Percentiles rank a stretch among this genome's conserved stretches.
These are phyloP conservation scores for Ammodytes marinus DNA, from an alignment of 2,113 vertebrate species.

Conservation along the genomic window DNA sequence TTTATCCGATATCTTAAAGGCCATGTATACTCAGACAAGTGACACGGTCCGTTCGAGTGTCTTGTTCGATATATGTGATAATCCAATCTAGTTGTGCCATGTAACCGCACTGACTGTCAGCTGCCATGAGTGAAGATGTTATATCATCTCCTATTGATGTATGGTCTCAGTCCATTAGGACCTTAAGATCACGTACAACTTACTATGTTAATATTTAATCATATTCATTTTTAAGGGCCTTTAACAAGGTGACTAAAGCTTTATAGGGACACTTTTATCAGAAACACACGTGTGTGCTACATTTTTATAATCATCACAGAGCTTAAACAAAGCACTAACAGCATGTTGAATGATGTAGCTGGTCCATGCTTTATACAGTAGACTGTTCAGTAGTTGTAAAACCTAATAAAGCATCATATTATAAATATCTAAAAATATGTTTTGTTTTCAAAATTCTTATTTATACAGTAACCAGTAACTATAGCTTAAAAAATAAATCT, in stretches of 20 bases:
- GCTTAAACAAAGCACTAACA: constrained; percentile 13
- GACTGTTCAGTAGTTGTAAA: not conserved
- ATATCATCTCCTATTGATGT: constrained; percentile 21
- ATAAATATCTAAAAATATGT: not conserved
- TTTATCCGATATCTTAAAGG: too few relatives aligned
- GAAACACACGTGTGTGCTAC: not conserved
- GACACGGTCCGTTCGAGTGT: too few relatives aligned
- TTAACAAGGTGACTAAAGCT: constrained; percentile 28
- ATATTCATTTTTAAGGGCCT: not conserved
- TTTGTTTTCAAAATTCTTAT: not conserved
- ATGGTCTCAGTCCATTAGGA: constrained; percentile 10
- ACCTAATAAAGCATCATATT: not conserved
- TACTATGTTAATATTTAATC: not conserved
- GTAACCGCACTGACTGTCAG: too few relatives aligned
- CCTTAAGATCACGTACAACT: not conserved
- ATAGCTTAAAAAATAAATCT: not conserved
- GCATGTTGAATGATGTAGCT: not conserved
- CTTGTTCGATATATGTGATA: too few relatives aligned
- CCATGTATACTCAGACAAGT: too few relatives aligned
- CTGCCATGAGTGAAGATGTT: constrained; percentile 20
- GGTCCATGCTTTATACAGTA: not conserved
- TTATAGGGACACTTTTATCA: constrained; percentile 24
- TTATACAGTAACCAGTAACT: not conserved
- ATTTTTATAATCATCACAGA: not conserved
- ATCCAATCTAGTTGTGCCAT: too few relatives aligned